Evolutionary conservation across 2,797 vertebrate species (phyloP).

Genomic region (Notolabrus celidotus): DNA sequence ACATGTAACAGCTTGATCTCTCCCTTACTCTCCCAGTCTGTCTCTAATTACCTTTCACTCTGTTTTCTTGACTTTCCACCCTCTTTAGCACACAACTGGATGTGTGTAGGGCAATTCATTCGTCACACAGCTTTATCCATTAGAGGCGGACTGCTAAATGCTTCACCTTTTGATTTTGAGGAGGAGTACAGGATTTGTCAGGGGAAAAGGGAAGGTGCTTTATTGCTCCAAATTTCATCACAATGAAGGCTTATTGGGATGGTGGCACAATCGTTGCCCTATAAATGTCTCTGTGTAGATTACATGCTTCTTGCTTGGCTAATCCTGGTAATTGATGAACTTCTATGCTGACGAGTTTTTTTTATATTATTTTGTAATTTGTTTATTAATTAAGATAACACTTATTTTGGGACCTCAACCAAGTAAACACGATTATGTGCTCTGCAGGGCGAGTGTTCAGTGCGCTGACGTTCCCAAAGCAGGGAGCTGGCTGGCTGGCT

Average conservation of each 20-base stretch:
- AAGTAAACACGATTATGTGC: slow-evolving; percentile 88
- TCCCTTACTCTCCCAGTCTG: slow-evolving; percentile 40
- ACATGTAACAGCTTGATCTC: slow-evolving; percentile 50
- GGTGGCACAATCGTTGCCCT: slow-evolving; percentile 83
- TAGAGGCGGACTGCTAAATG: slow-evolving; percentile 81
- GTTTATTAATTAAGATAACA: slow-evolving; percentile 90
- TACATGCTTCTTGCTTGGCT: slow-evolving; percentile 84
- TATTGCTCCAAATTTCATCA: slow-evolving; percentile 88
- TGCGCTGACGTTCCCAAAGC: slow-evolving; percentile 77
- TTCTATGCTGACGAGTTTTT: slow-evolving; percentile 75
- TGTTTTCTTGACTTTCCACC: slow-evolving; percentile 74
- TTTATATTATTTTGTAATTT: slow-evolving; percentile 85
- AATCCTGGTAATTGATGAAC: slow-evolving; percentile 89
- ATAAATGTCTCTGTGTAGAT: slow-evolving; percentile 87
- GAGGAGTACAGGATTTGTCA: slow-evolving; percentile 85
- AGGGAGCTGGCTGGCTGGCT: slow-evolving; percentile 79
- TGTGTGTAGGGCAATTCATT: slow-evolving; percentile 83
- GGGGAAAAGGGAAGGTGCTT: slow-evolving; percentile 80
- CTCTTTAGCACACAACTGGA: slow-evolving; percentile 64
- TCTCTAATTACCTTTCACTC: slow-evolving; percentile 50
- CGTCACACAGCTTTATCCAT: slow-evolving; percentile 84
- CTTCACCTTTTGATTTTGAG: slow-evolving; percentile 87
- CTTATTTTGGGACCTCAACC: slow-evolving; percentile 87
- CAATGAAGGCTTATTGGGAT: slow-evolving; percentile 86
- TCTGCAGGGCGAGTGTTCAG: slow-evolving; percentile 81